Evolutionary conservation across 1,140 invertebrate genomes (phyloP), one percentile per base, ranked within the genome.

Genomic region (Paraescarpia echinospica): DNA sequence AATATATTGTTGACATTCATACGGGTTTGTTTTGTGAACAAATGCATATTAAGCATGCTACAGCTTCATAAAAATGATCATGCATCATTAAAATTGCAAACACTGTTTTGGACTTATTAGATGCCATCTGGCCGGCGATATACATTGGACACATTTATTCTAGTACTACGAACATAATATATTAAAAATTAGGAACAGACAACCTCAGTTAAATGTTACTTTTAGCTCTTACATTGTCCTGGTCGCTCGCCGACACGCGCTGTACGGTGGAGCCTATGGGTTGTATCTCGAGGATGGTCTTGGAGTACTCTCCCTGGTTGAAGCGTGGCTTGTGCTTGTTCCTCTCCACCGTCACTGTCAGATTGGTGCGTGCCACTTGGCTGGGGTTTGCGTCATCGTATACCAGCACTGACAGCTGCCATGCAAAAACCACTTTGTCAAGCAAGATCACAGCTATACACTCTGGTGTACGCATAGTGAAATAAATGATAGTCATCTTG

Each of bases 311-410:
- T 27, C 33, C 34, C 34, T 22, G 90, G 48, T 48, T 41, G 35
- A 93, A 93, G 14, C 92, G 33, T 27, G 92, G 92, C 89, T 77
- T 88, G 35, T 93, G 27, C 14, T 91, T 34, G 41, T 93, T 93
- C 12, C 92, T 35, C 77, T 91, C 22, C 22, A 93, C 92, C 22
- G 35, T 93, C 33, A 93, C 89, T 31, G 92, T 93, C n/a, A 93
- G 35, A 5, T 93, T 93, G 35, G 35, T 77, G 8, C 12, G n/a
- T 9, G 31, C 90, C 31, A 33, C 33, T 31, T 92, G 33, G 35
- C 91, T 89, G 12, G 90, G 90, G 35, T 93, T 93, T 18, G 31
- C 33, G 59, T n/a, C 33, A 34, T 93, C 92, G 59, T 91, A 93
- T 1, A 91, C 92, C 91, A 59, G 33, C 34, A 51, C 90, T 22